Base-by-base conservation (phyloP, 1,140 invertebrate species). In the Lordiphosa stackelbergi region DNA sequence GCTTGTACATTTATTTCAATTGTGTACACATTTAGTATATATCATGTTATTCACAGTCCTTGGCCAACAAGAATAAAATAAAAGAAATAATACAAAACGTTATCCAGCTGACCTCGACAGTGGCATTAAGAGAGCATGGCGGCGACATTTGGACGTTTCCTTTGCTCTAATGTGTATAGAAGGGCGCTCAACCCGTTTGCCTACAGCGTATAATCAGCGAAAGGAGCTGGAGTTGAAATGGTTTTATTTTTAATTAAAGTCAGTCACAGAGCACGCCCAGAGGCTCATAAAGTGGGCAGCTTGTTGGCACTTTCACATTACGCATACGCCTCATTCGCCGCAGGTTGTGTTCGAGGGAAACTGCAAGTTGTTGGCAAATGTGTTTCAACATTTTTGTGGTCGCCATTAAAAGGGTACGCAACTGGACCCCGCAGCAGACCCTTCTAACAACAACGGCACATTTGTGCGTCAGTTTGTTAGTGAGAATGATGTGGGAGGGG, bases 161-260 rank as follows among this genome's bases (percentile, higher is more conserved):
- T 48, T 31, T 19, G 41, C 38, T 13, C 40, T 53, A 56, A 60
- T 55, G 70, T 54, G 70, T 74, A 51, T 58, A 73, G 28, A 36
- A 16, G 6, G 28, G 9, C n/a, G 0, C 13, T 12, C 28, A 31
- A 31, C 28, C 28, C 28, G 28, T 31, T 51, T 31, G 49, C 49
- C 62, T 46, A 56, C 40, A 59, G 70, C 73, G 46, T 53, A 62
- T 64, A 72, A 78, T 78, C 73, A 72, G 66, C 24, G 47, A 64
- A 11, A 10, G 57, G 31, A 41, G 45, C 37, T 42, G 37, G 46
- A 46, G 28, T 13, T 28, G 53, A 52, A 58, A 61, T 35, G 72
- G 72, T 64, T 81, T 74, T 81, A 81, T 81, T 81, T 78, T 78
- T 78, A 78, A 78, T 78, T 78, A 78, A 78, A 81, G 54, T 64